A percentile compares a stretch with the other conserved stretches of the same genome.
phyloP scores from a whole-genome alignment of 2,888 invertebrate species.

The Spisula solida region DNA sequence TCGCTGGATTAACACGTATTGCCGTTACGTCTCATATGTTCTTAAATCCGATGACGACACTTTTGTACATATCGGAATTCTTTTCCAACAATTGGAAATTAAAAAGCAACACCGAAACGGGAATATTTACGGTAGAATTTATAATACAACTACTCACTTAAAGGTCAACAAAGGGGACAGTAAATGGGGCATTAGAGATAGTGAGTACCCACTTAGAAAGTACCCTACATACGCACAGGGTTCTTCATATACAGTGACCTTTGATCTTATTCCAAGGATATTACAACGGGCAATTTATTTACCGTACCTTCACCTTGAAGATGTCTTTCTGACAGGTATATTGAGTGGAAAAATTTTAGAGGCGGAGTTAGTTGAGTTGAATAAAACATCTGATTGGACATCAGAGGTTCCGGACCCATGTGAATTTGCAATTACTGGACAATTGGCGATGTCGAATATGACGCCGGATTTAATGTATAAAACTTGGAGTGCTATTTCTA shows the following conservation, averaged over 20 bases:
- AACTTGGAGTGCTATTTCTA: constrained; percentile 29
- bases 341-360: constrained; percentile 28
- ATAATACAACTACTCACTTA: not conserved
- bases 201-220: constrained; percentile 28
- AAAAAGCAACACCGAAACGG: constrained; percentile 1
- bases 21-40: constrained; percentile 31
- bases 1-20: constrained; percentile 24
- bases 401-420: not conserved
- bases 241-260: constrained; percentile 33
- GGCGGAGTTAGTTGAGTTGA: constrained; percentile 19
- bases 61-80: constrained; percentile 37
- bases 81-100: not conserved
- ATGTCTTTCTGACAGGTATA: constrained; percentile 37
- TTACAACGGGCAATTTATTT: constrained; percentile 8
- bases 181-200: not conserved
- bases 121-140: constrained; percentile 21
- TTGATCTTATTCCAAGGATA: constrained; percentile 17
- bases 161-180: constrained; percentile 6
- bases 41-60: constrained; percentile 40
- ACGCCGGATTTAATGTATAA: constrained; percentile 20
- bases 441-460: constrained; percentile 28
- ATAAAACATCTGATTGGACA: constrained; percentile 16
- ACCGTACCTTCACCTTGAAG: constrained; percentile 37
- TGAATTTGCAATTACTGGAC: not conserved
- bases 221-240: constrained; percentile 40